Evolutionary conservation across 2,888 invertebrate species (phyloP).

Genomic region (Nymphalis polychloros): DNA sequence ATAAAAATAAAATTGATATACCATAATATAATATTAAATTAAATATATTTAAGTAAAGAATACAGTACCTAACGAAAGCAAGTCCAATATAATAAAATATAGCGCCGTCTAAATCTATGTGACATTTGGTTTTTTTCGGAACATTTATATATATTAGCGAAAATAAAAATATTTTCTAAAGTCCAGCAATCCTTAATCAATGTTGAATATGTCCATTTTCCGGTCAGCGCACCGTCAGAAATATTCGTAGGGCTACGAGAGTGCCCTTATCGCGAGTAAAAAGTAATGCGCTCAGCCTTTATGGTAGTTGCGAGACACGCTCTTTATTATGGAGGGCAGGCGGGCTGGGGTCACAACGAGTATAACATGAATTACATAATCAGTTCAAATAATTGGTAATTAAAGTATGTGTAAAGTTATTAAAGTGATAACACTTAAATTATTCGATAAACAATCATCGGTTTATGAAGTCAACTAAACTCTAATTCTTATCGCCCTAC

Average conservation of each 20-base stretch:
- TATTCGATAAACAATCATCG: no score
- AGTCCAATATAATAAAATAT: background rate
- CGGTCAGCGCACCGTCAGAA: conserved; percentile 62
- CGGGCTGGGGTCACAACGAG: conserved; percentile 46
- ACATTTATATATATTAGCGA: background rate
- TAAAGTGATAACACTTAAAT: no score
- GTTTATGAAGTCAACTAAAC: no score
- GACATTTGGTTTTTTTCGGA: background rate
- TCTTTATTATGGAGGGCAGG: conserved; percentile 77
- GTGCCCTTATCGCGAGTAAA: conserved; percentile 79
- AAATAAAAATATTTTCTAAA: conserved; percentile 5
- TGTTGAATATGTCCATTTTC: conserved; percentile 53
- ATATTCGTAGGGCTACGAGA: conserved; percentile 56
- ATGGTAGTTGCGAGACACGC: conserved; percentile 80
- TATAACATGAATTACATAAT: conserved; percentile 4
- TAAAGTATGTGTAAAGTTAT: no score
- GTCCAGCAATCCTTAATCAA: conserved; percentile 15
- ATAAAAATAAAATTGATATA: no score
- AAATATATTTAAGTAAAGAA: no score
- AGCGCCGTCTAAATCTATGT: background rate
- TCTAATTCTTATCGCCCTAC: no score
- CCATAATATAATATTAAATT: no score
- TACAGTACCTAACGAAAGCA: no score
- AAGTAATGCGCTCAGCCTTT: conserved; percentile 80
- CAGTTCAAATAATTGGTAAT: no score